Evolutionary conservation across 2,113 vertebrate species (phyloP), one percentile per base, ranked within the genome.

Genomic region (Microcebus murinus): DNA sequence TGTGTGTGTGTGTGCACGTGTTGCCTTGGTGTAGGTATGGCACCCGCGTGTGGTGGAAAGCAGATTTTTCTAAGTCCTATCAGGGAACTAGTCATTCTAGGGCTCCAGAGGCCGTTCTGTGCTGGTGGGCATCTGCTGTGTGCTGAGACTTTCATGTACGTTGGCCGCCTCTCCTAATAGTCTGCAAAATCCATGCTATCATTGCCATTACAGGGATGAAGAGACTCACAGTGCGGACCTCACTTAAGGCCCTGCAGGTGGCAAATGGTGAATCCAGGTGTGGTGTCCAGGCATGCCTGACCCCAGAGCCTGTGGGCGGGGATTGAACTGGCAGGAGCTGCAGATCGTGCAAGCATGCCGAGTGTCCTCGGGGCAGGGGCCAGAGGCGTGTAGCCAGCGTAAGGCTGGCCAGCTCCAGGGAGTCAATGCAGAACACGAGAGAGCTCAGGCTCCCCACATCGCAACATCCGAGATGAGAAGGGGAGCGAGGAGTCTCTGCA

Each of bases 261-360:
- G 52, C 7, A 4, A 12, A 0, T 17, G 82, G 65, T 25, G 76
- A 31, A 80, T 0, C 25, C 65, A 10, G 36, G 55, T 36, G 27
- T 73, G 63, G 36, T 48, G 6, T 23, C 65, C 45, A 1, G 79
- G 31, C 7, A 27, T 7, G 23, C 52, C 63, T 10, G 55, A 71
- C 36, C 18, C 10, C 23, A 6, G 55, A 27, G 63, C 86, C 63
- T 4, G 2, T 1, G 12, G 34, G 18, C 9, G 23, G 29, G 45
- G 63, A 9, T 4, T 13, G 86, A n/a, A 13, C 3, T 15, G 59
- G 27, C 27, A 79, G 79, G 85, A 45, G 71, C n/a, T 29, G 29
- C 4, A 0, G 2, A 0, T 55, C 29, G 25, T 20, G 0, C 0
- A 39, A 12, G 25, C 7, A 1, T 42, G 25, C 17, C 0, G 1